These are phyloP conservation scores for Yasuhikotakia modesta DNA, from an alignment of 2,797 vertebrate species.

Conservation along the genomic window DNA sequence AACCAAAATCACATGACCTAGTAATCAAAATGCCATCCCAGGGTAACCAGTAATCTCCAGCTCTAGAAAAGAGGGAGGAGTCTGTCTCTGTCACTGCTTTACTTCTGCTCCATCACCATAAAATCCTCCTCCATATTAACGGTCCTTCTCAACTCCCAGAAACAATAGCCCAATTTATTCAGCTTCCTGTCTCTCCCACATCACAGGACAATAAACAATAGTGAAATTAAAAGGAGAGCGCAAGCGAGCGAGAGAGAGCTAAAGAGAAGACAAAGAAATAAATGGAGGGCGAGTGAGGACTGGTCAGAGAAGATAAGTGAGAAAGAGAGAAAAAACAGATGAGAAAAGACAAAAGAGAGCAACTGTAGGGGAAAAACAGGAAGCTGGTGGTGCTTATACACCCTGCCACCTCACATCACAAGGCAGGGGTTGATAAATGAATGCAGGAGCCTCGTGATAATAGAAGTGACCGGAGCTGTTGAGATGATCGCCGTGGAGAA, in stretches of 20 bases:
- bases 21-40: neutral
- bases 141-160: slow-evolving; percentile 12
- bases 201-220: slow-evolving; percentile 64
- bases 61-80: neutral
- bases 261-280: slow-evolving; percentile 11
- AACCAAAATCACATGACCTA: neutral
- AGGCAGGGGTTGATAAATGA: slow-evolving; percentile 68
- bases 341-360: slow-evolving; percentile 11
- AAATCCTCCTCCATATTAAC: slow-evolving; percentile 19
- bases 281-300: slow-evolving; percentile 3
- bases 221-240: slow-evolving; percentile 32
- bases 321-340: slow-evolving; percentile 16
- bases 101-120: slow-evolving; percentile 15
- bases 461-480: slow-evolving; percentile 53
- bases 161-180: slow-evolving; percentile 45
- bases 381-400: slow-evolving; percentile 60
- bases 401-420: slow-evolving; percentile 70
- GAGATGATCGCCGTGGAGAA: slow-evolving; percentile 58
- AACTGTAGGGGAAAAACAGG: slow-evolving; percentile 49
- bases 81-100: neutral
- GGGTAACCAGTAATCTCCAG: neutral
- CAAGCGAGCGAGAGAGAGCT: slow-evolving; percentile 11
- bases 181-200: slow-evolving; percentile 54
- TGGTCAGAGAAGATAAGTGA: slow-evolving; percentile 37
- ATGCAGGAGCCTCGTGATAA: slow-evolving; percentile 67